These are phyloP conservation scores for Protomyctophum bolini DNA, from an alignment of 2,113 vertebrate species.

Conservation along the genomic window DNA sequence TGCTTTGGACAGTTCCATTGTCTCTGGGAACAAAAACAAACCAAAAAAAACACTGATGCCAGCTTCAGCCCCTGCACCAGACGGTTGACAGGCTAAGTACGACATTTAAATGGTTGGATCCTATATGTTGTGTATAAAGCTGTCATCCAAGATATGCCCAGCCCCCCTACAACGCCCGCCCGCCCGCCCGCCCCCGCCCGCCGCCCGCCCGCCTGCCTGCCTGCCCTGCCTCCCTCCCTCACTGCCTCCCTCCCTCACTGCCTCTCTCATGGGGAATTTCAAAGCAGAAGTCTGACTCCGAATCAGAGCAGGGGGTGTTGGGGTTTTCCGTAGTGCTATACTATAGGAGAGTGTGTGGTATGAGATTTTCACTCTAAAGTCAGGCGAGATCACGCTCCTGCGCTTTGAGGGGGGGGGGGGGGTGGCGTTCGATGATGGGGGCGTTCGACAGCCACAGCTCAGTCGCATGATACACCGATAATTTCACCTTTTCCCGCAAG, in stretches of 20 bases:
- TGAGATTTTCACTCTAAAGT: conserved; percentile 43
- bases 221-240: neutral
- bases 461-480: too few relatives aligned
- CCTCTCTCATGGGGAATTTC: conserved; percentile 29
- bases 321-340: neutral
- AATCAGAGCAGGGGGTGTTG: neutral
- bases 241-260: conserved; percentile 14
- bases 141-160: conserved; percentile 48
- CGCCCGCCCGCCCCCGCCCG: too few relatives aligned
- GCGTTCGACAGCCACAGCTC: too few relatives aligned
- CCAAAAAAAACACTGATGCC: neutral
- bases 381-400: conserved; percentile 43
- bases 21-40: conserved; percentile 23
- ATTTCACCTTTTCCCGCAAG: too few relatives aligned
- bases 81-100: conserved; percentile 18
- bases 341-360: conserved; percentile 21
- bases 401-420: conserved; percentile 41
- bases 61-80: neutral
- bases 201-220: too few relatives aligned
- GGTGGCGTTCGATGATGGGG: too few relatives aligned
- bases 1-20: conserved; percentile 29
- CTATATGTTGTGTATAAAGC: conserved; percentile 12
- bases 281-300: neutral
- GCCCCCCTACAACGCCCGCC: neutral
- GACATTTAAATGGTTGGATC: conserved; percentile 25